phyloP scores from a whole-genome alignment of 2,797 vertebrate species.

The Sitta carolinensis region DNA sequence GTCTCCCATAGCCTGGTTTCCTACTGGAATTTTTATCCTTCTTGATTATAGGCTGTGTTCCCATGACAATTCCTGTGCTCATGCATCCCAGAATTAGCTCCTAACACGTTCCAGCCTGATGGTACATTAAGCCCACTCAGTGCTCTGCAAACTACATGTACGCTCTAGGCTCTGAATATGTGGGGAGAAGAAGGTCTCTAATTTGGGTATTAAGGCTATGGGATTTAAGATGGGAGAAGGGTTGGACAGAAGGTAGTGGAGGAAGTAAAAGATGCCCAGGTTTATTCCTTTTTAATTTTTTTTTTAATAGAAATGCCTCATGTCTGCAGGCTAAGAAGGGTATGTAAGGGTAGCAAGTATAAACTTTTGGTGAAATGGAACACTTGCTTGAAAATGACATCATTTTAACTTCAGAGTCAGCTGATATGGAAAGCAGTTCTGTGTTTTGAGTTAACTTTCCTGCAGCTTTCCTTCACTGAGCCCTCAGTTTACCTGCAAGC shows the following conservation, averaged over 20 bases:
- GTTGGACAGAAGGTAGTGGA: neutral
- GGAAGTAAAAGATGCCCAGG: neutral
- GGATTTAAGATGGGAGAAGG: neutral
- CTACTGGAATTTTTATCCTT: slow-evolving; percentile 46
- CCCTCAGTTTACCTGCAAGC: neutral
- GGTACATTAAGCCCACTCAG: slow-evolving; percentile 60
- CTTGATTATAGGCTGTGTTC: slow-evolving; percentile 56
- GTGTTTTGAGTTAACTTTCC: neutral
- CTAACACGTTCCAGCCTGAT: slow-evolving; percentile 58
- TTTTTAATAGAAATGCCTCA: neutral
- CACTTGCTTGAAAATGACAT: neutral
- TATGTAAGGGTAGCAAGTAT: neutral
- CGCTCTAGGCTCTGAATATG: neutral
- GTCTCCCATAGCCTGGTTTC: neutral
- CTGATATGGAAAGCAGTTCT: neutral
- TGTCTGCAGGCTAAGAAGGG: neutral
- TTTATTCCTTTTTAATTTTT: neutral
- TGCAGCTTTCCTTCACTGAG: neutral
- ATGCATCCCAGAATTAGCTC: slow-evolving; percentile 64
- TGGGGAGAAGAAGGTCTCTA: slow-evolving; percentile 28
- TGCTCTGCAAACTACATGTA: slow-evolving; percentile 23
- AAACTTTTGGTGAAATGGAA: neutral
- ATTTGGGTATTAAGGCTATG: neutral
- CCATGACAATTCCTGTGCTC: slow-evolving; percentile 64
- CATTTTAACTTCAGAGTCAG: neutral